Base-by-base conservation (phyloP, 2,888 invertebrate genomes). In the Phengaris alcon region DNA sequence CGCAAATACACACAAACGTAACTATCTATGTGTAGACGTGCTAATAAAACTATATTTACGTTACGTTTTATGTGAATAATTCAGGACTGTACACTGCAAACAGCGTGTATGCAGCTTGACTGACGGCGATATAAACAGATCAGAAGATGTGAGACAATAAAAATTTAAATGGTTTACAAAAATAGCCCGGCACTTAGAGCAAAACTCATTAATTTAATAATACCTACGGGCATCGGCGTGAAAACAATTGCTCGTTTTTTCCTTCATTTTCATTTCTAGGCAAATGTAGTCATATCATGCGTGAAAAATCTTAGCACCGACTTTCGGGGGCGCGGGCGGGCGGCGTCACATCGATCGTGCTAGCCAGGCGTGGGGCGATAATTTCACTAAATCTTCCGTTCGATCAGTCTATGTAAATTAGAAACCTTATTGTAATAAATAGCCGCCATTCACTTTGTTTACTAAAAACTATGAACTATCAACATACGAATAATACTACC, bases 171-270 rank as follows among this genome's bases (percentile, higher is more conserved):
- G 10, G 70, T 12, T 12, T n/a, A 52, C 48, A 48, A 52, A 51
- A 48, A 70, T 51, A 51, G 70, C 51, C 15, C 52, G 22, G 48
- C 15, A 52, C 70, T 51, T 70, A 70, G 13, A 22, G 54, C 1
- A 52, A 54, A 13, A 72, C 48, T 54, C 72, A 72, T 72, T 52
- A 72, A 72, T 72, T 72, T 72, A 6, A 72, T 52, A 64, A 72
- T 35, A 51, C 51, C 48, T 22, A 72, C 35, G 52, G 8, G 35
- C 54, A 35, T 15, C 35, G 54, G 35, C 54, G 7, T 12, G 52
- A 35, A 52, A 54, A 52, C 10, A 10, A 22, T 48, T 70, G 51
- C 70, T 70, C 64, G 35, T 70, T 70, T 51, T 3, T 48, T 70
- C n/a, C 15, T 70, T 70, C 15, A 46, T 69, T 70, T 52, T 6